Evolutionary conservation across 2,888 invertebrate species (phyloP), one percentile per base, ranked within the genome.

Genomic region (Agelastica alni): DNA sequence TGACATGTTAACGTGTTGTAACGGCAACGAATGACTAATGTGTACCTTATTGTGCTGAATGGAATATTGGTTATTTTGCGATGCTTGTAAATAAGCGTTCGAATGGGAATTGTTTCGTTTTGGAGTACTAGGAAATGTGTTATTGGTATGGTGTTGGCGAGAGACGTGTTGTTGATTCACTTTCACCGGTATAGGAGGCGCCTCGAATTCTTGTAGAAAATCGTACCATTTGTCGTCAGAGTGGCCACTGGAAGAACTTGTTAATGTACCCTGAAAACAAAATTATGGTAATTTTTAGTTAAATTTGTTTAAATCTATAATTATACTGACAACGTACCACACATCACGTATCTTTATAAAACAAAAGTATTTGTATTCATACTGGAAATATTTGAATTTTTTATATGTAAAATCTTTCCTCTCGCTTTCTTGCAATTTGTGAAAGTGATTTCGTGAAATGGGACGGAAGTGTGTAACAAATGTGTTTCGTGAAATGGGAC

Each of bases 161-260:
- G 67, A 60, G 16, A 60, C 28, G 71, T 81, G 74, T 1, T 78
- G 78, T 1, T 78, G 78, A 36, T 46, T 60, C 41, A 54, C 57
- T 48, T 70, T 71, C 9, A 60, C 52, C 2, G 83, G 83, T 5
- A 83, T 70, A 1, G 83, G 81, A 1, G 82, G 81, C n/a, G 82
- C 81, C 12, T 79, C 78, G 39, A 78, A 74, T 47, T 80, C 83
- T 48, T 73, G 74, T 10, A 81, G 64, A 28, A 82, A 72, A 59
- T 83, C 83, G 63, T 82, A 81, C 86, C 86, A 87, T 66, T 84
- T 80, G 66, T 86, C 85, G 66, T 86, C 85, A 64, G 84, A 83
- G 69, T 85, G 84, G 41, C 84, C 84, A 68, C 83, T 84, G 59
- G 83, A 84, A 56, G 83, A 83, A 71, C 83, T 83, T 12, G 83